Conservation (phyloP, 2,113 vertebrate species). For the Malaclemys terrapin region DNA sequence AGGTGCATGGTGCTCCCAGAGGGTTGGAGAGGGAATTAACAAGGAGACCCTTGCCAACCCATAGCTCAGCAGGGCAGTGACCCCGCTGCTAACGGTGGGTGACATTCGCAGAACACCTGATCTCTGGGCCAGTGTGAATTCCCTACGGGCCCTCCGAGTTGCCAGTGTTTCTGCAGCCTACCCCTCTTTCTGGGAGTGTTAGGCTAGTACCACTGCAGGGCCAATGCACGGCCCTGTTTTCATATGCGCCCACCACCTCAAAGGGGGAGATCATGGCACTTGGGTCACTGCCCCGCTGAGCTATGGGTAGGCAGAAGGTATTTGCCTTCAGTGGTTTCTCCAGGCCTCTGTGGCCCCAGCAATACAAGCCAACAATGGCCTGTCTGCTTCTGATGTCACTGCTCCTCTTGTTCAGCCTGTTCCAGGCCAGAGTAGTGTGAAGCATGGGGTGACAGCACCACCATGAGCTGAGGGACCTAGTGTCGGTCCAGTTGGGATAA, state of each 20-base stretch:
- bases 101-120: not conserved
- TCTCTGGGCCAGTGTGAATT: not conserved
- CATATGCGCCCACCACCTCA: not conserved
- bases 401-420: not conserved
- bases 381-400: not conserved
- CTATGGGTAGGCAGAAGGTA: not conserved
- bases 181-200: too few species aligned
- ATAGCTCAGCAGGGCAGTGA: too few species aligned
- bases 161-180: not conserved
- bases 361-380: not conserved
- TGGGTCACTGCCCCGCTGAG: not conserved
- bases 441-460: not conserved
- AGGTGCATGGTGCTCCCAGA: not conserved
- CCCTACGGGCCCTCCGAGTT: rapidly evolving
- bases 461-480: not conserved
- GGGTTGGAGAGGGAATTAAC: not conserved
- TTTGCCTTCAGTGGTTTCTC: not conserved
- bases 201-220: not conserved
- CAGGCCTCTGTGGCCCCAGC: not conserved
- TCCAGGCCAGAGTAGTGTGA: not conserved
- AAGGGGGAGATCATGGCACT: not conserved
- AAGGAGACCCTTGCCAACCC: too few species aligned
- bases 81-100: rapidly evolving
- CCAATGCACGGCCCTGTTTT: not conserved
- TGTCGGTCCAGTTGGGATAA: not conserved